These are phyloP conservation scores for Troides helena DNA, from an alignment of 2,888 invertebrate species.

Conservation along the genomic window DNA sequence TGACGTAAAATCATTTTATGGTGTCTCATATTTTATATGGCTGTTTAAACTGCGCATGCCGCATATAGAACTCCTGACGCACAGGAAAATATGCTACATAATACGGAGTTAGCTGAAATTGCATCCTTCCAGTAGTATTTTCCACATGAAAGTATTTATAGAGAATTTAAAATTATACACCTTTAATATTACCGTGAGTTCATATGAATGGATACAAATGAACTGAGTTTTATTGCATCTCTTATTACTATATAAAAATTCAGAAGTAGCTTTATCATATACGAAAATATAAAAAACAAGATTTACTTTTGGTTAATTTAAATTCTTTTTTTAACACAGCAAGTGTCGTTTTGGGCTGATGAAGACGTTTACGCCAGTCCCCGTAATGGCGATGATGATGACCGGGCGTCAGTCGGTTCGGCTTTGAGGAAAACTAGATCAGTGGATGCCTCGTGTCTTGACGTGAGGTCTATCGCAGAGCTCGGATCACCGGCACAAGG, in stretches of 20 bases:
- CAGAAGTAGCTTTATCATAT: too few species aligned
- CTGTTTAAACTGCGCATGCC: slow-evolving; percentile 48
- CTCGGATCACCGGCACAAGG: slow-evolving; percentile 83
- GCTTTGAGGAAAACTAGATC: slow-evolving; percentile 92
- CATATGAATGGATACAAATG: too few species aligned
- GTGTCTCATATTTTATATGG: slow-evolving; percentile 45
- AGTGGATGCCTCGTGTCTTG: slow-evolving; percentile 93
- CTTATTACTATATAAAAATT: too few species aligned
- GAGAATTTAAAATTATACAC: too few species aligned
- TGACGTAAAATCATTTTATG: slow-evolving; percentile 59
- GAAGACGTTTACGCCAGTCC: slow-evolving; percentile 86
- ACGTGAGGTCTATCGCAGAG: slow-evolving; percentile 86
- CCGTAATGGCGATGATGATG: slow-evolving; percentile 84
- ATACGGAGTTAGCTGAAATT: slow-evolving; percentile 4
- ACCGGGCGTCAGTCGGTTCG: slow-evolving; percentile 86
- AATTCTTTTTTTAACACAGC: slow-evolving; percentile 66
- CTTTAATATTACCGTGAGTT: too few species aligned
- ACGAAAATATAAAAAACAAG: too few species aligned
- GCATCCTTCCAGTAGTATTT: neutral
- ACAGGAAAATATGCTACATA: slow-evolving; percentile 20
- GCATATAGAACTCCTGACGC: slow-evolving; percentile 13
- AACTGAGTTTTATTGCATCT: too few species aligned
- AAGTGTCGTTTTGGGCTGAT: slow-evolving; percentile 90
- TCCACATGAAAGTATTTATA: too few species aligned
- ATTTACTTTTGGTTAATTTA: too few species aligned